A percentile compares a stretch with the other conserved stretches of the same genome.
Evolutionary conservation across 30 jellyfish, hydroid and myxozoan genomes (phyloP).

Genomic region (Pseudorhiza aurosa): DNA sequence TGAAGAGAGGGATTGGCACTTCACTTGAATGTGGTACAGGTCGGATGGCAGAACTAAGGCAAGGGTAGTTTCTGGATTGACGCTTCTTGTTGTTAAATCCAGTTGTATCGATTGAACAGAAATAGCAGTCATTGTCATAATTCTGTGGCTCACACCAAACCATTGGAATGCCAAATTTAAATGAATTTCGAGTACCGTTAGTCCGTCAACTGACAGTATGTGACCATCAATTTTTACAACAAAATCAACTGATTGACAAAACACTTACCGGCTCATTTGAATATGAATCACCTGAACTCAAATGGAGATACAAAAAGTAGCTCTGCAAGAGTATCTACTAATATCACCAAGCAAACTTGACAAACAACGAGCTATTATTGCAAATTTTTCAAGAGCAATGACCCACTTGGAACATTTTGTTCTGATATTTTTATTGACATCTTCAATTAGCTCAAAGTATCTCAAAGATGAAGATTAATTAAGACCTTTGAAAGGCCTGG

Average conservation of each 20-base stretch:
- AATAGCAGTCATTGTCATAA: not conserved
- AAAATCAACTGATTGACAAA: not conserved
- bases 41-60: slow-evolving; percentile 33
- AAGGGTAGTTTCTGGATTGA: slow-evolving; percentile 9
- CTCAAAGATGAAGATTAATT: no score
- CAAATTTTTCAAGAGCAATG: no score
- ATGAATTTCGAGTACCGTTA: not conserved
- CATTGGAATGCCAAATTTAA: slow-evolving; percentile 19
- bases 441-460: no score
- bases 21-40: slow-evolving; percentile 13
- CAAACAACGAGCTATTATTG: no score
- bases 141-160: slow-evolving; percentile 21
- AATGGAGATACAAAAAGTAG: not conserved
- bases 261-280: not conserved
- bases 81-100: slow-evolving; percentile 2
- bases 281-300: slow-evolving; percentile 1
- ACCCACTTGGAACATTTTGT: no score
- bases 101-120: not conserved
- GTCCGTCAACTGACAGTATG: no score
- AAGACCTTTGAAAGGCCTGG: no score
- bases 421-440: no score
- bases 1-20: not conserved
- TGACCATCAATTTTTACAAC: no score
- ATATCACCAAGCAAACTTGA: no score
- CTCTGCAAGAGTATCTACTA: no score